Evolutionary conservation across 2,113 vertebrate species (phyloP).

Genomic region (Zosterops hypoxanthus): DNA sequence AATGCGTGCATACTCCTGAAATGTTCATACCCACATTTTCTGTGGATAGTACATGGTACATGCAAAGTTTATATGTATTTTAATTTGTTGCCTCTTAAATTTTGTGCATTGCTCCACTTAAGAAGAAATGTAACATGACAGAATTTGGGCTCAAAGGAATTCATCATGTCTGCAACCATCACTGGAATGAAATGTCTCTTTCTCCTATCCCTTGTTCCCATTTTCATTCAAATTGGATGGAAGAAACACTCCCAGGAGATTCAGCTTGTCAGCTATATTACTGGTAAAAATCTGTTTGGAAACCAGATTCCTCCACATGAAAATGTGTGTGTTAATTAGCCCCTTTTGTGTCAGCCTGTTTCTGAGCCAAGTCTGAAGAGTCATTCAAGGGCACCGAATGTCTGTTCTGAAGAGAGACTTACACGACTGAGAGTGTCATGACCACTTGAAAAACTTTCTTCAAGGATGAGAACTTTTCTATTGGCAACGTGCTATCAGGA

Average conservation of each 20-base stretch:
- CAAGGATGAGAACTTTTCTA: constrained; percentile 67
- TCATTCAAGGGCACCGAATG: constrained; percentile 53
- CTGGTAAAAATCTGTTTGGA: constrained; percentile 67
- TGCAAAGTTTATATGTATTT: background rate
- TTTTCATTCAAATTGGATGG: constrained; percentile 59
- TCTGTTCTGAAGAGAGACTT: constrained; percentile 52
- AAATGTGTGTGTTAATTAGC: constrained; percentile 57
- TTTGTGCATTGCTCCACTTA: background rate
- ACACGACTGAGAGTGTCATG: constrained; percentile 54
- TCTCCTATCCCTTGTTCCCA: constrained; percentile 17
- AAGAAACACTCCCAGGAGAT: constrained; percentile 54
- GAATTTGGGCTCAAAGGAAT: constrained; percentile 9
- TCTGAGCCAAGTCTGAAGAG: constrained; percentile 63
- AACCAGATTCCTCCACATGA: constrained; percentile 71
- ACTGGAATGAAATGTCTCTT: constrained; percentile 32
- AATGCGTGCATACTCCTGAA: background rate
- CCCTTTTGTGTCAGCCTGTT: constrained; percentile 59
- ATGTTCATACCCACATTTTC: background rate
- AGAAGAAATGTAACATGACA: constrained; percentile 9
- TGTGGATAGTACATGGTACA: background rate
- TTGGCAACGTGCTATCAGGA: constrained; percentile 64
- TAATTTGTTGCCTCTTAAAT: background rate
- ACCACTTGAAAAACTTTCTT: constrained; percentile 67
- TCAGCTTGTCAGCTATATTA: constrained; percentile 61
- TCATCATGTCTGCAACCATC: background rate